These are phyloP conservation scores for Neodon shergylaensis DNA, from an alignment of 2,113 vertebrate species.

Conservation along the genomic window DNA sequence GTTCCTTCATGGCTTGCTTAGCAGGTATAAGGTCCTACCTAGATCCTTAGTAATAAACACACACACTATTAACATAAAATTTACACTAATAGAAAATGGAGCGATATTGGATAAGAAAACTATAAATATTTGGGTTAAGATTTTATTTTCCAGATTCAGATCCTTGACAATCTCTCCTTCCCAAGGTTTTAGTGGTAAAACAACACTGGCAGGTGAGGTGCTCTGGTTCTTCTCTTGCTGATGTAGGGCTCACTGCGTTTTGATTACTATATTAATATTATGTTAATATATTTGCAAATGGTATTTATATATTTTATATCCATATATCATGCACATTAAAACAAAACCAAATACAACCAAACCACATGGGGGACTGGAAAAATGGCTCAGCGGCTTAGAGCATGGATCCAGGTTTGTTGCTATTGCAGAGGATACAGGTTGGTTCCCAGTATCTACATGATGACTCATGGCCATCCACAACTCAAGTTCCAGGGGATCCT, in stretches of 20 bases:
- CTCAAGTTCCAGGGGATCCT: not conserved
- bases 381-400: not conserved
- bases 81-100: not conserved
- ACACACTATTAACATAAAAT: not conserved
- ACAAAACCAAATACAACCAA: not conserved
- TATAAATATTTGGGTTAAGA: slow-evolving; percentile 1
- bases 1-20: not conserved
- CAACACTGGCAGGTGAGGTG: not conserved
- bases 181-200: slow-evolving; percentile 1
- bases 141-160: slow-evolving; percentile 28
- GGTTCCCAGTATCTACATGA: not conserved
- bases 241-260: slow-evolving; percentile 13
- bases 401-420: not conserved
- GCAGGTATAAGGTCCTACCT: not conserved
- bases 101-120: not conserved
- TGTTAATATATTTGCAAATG: not conserved
- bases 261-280: not conserved
- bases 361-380: not conserved
- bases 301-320: not conserved
- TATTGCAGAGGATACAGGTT: not conserved
- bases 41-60: not conserved
- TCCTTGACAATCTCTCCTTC: not conserved
- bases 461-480: not conserved
- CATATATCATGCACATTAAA: not conserved
- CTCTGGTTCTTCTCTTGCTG: slow-evolving; percentile 8